Base-by-base conservation (phyloP, 2,113 vertebrate genomes). In the Azemiops feae region DNA sequence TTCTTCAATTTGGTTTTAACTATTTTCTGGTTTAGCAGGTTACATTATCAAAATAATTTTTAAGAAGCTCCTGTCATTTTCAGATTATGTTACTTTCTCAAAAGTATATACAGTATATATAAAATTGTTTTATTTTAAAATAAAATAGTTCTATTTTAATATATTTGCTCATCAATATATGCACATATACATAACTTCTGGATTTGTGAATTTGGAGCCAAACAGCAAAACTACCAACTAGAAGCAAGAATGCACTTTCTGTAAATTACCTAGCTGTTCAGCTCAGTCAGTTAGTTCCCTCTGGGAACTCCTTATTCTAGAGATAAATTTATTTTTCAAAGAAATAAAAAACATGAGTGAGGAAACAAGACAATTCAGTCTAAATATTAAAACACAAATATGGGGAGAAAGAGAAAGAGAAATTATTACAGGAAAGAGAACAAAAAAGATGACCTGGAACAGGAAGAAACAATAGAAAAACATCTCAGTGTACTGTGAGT, bases 251-350 rank as follows among this genome's bases (percentile, higher is more conserved):
- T 96, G 96, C 57, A 7, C 7, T 0, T 54, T 87, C 94, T 93
- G 95, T 96, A 96, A 96, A 96, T 97, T 96, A 95, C 89, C 89
- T 9, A 74, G 94, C 94, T 95, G 92, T 91, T 93, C 2, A 11
- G 81, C 93, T 95, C n/a, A 94, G 87, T 54, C 92, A 94, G 85
- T 93, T 95, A 89, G 92, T 90, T 90, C 93, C 55, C 94, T 94
- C 94, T 64, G 12, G 74, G 34, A 43, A 25, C 47, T 16, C 90
- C 89, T 89, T 34, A 90, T 52, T 58, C 64, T 3, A 47, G n/a
- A 58, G 27, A 92, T 85, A 92, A 91, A 90, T 85, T 0, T 94
- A 47, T 1, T 94, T 92, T 88, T 55, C 47, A 74, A 81, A 92
- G 43, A 89, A 60, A 23, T 91, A 89, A 45, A 58, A 94, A 94